Percentiles rank a stretch among this genome's conserved stretches.
Conservation (phyloP, 2,888 invertebrate genomes). For the Tetheella fluctuosa region DNA sequence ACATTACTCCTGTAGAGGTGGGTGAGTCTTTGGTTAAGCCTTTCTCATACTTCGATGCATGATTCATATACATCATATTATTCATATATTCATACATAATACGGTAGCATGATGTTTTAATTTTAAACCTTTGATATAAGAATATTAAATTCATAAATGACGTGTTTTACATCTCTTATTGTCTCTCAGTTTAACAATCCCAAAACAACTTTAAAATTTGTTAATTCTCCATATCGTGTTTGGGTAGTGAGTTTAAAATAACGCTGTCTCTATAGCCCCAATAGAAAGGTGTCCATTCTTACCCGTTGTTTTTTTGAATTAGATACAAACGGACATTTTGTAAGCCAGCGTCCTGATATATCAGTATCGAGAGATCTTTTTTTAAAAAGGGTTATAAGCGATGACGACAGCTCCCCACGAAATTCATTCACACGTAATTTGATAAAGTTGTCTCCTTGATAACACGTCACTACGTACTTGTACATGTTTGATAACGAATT, state of each 20-base stretch:
- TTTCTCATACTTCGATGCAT: too few relatives aligned
- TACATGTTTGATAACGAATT: conserved; percentile 34
- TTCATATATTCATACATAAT: too few relatives aligned
- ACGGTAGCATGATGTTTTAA: too few relatives aligned
- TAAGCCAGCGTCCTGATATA: conserved; percentile 67
- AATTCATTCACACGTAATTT: conserved; percentile 68
- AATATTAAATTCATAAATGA: too few relatives aligned
- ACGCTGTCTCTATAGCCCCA: conserved; percentile 43
- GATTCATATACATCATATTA: too few relatives aligned
- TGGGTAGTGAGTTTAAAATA: background rate
- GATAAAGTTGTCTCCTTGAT: conserved; percentile 46
- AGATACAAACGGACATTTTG: conserved; percentile 79
- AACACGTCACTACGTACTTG: conserved; percentile 15
- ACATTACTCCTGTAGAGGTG: too few relatives aligned
- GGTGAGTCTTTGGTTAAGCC: too few relatives aligned
- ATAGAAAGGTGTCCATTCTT: conserved; percentile 53
- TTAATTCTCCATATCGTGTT: too few relatives aligned
- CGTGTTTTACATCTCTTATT: too few relatives aligned
- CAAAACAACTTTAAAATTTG: too few relatives aligned
- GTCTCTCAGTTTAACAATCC: too few relatives aligned
- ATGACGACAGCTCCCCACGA: conserved; percentile 64
- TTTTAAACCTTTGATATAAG: too few relatives aligned
- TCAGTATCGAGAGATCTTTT: conserved; percentile 55
- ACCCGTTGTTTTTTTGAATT: conserved; percentile 53
- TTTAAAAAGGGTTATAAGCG: conserved; percentile 56